Base-by-base conservation (phyloP, 2,888 invertebrate genomes). In the Drosophila vallismaia region DNA sequence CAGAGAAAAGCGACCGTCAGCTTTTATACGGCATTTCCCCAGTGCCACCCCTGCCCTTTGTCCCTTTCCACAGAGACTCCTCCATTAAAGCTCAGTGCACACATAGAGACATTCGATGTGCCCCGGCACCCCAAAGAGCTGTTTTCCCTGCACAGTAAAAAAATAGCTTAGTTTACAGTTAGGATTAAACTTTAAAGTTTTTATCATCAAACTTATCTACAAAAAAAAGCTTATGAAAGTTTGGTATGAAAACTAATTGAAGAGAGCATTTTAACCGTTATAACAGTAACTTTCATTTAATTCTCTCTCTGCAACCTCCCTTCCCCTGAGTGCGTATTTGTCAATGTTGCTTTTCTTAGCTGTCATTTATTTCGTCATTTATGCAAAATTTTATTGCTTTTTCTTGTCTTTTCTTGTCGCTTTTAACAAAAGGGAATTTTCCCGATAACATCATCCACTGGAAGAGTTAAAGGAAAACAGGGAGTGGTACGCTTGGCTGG, bases 361-460 rank as follows among this genome's bases (percentile, higher is more conserved):
- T 89, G 87, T 86, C 88, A 76, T 88, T 86, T 89, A 86, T 86
- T 89, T 88, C 81, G 78, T 89, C 85, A 89, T 86, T 89, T 89
- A 88, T 85, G 89, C 86, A 84, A 84, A 85, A 84, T 77, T 84
- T 82, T 85, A 88, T 84, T 88, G 86, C 88, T 72, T 79, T 87
- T 71, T 58, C 77, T 83, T 73, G 67, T 75, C 68, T 58, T 73
- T 54, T 53, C 19, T 19, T 19, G 19, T 19, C 19, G 57, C 29
- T 12, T 66, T 64, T 49, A 48, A 4, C 38, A 24, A 19, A 14
- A 14, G 36, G 48, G 44, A 19, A 10, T 44, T 44, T 44, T 10
- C 48, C n/a, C 24, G 29, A 36, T 5, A 28, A 44, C 67, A 44
- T 36, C 38, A 54, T 54, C 38, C 8, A 19, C 28, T 10, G 49